Evolutionary conservation across 2,888 invertebrate species (phyloP), one percentile per base, ranked within the genome.

Genomic region (Steinernema scapterisci): DNA sequence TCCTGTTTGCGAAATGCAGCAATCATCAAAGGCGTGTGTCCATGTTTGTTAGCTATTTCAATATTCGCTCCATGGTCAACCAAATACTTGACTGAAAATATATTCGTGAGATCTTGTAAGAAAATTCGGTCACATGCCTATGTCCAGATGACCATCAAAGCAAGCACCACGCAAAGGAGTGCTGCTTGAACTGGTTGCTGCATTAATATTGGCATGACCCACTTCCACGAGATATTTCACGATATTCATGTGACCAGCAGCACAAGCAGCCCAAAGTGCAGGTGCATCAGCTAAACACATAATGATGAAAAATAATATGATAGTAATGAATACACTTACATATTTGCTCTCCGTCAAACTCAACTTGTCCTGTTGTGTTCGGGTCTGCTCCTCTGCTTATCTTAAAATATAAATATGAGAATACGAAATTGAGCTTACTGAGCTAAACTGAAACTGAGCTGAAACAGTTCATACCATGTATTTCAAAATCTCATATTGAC

Each of bases 261-360:
- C 97, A 0, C 96, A 94, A 21, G 97, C 97, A 89, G 96, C 96
- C 97, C 97, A 97, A 63, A 97, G 89, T 0, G 97, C 95, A 16
- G 96, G 95, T 0, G 96, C 96, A 81, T 94, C 95, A 88, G 95
- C 85, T 84, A 52, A 73, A 81, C n/a, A n/a, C n/a, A n/a, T 73
- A 27, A 54, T 7, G 70, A 31, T 38, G 9, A 16, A 25, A 25
- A 74, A 31, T 71, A 13, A 13, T 19, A 5, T 43, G 70, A 3
- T 19, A 75, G 45, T 21, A 19, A 11, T 13, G 27, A 63, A 44
- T 23, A 38, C 25, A 77, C 81, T 78, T 38, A 85, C 84, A 95
- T 88, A 97, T 96, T 80, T 94, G 94, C 89, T 97, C 97, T 7
- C 95, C 95, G 89, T 97, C 97, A 89, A 97, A 97, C 83, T 93